phyloP scores from a whole-genome alignment of 2,797 vertebrate species.

The Halcyon leucocephala region DNA sequence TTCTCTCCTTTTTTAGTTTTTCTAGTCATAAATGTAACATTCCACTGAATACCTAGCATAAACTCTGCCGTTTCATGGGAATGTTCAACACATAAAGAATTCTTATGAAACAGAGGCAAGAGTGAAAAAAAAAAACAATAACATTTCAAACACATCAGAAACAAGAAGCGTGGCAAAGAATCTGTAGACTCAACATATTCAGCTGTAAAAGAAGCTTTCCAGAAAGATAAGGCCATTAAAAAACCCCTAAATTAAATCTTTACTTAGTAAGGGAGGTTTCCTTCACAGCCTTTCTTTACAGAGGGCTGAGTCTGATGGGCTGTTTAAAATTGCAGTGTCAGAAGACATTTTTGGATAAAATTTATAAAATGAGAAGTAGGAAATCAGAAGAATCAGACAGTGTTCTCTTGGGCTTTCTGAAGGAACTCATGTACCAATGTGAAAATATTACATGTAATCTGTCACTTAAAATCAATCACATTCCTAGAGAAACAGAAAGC shows the following conservation, averaged over 20 bases:
- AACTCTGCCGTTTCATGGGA: neutral
- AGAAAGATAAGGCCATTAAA: neutral
- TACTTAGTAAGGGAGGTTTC: neutral
- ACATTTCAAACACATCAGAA: conserved; percentile 21
- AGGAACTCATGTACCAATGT: neutral
- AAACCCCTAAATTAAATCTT: neutral
- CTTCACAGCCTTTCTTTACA: neutral
- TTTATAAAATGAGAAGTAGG: neutral
- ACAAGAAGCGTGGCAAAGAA: neutral
- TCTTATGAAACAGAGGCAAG: neutral
- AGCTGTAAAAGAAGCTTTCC: neutral
- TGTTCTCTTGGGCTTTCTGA: neutral
- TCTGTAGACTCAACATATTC: neutral
- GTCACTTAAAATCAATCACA: conserved; percentile 25
- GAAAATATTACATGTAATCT: conserved; percentile 35
- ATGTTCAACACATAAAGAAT: neutral
- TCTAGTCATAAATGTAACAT: neutral
- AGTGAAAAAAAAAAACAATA: neutral
- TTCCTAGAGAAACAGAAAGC: conserved; percentile 2
- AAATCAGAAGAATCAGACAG: conserved; percentile 43
- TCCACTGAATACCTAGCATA: neutral
- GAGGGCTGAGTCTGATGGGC: neutral
- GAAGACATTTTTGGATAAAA: conserved; percentile 29
- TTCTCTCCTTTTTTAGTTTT: neutral
- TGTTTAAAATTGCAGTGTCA: conserved; percentile 42